Evolutionary conservation across 2,113 vertebrate genomes (phyloP).

Genomic region (Paramisgurnus dabryanus): DNA sequence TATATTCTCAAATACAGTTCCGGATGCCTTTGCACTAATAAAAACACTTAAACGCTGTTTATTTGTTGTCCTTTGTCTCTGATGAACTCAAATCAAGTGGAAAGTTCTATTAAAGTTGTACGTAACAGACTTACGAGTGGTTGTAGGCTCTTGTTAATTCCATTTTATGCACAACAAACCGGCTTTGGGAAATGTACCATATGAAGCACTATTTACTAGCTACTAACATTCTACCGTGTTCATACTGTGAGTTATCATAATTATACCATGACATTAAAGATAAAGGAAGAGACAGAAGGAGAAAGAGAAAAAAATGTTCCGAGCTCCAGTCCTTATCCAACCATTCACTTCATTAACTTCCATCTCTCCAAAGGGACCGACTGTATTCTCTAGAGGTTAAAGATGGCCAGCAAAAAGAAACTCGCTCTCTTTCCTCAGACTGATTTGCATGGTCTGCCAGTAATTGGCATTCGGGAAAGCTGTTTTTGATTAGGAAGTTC

Average conservation of each 20-base stretch:
- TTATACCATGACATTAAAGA: not conserved
- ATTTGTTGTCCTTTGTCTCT: no score
- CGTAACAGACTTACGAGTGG: no score
- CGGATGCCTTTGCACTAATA: no score
- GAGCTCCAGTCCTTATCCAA: constrained; percentile 10
- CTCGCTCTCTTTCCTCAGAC: constrained; percentile 31
- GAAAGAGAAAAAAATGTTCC: not conserved
- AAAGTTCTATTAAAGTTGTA: no score
- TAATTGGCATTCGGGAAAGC: constrained; percentile 41
- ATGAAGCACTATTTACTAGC: no score
- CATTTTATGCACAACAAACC: no score
- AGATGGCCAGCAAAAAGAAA: constrained; percentile 26
- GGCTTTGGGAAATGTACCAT: no score
- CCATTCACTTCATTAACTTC: constrained; percentile 31
- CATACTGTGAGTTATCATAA: not conserved
- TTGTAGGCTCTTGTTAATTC: no score
- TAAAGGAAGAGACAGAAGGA: not conserved
- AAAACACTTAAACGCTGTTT: no score
- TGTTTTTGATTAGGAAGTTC: constrained; percentile 41
- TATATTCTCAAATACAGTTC: no score
- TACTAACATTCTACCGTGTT: no score
- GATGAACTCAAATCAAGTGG: no score
- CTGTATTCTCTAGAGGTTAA: constrained; percentile 25
- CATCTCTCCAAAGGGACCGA: constrained; percentile 4
- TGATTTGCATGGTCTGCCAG: constrained; percentile 45